Base-by-base conservation (phyloP, 2,113 vertebrate species). In the Lamprotornis superbus region DNA sequence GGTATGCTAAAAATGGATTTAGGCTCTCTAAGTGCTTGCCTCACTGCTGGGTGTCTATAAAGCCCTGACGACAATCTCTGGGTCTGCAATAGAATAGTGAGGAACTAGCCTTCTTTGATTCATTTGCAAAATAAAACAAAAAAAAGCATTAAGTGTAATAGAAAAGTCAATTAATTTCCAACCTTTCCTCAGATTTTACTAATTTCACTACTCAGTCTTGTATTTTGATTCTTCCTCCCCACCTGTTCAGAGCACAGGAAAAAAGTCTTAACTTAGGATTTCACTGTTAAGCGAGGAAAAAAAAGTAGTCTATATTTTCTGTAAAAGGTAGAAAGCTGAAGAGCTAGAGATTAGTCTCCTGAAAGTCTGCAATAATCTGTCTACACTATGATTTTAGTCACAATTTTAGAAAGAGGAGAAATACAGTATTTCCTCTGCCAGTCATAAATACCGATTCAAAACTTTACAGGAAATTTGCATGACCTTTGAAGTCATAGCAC, bases 1-100 rank as follows among this genome's bases (percentile, higher is more conserved):
- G 76, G 57, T 91, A 95, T 95, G 93, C 63, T 76, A 80, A 77
- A 93, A 86, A 96, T 25, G 90, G 93, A 83, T 74, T 96, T 93
- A 94, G 73, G 44, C 49, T 86, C 71, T 39, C 5, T 19, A 90
- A 94, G 55, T 70, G 44, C 44, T 64, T 10, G 40, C 44, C 59
- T 52, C 90, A 49, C 95, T 88, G 92, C 83, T 96, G 90, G 85
- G 79, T 81, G 85, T 73, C 79, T 75, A 39, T 33, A 86, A 94
- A 93, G 15, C 27, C 65, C 55, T 53, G 27, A 83, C 40, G 42
- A 23, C 35, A 76, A 55, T 68, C 83, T 12, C 28, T 15, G 28
- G 40, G 53, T 82, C 37, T 89, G 77, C 77, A 91, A 79, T 14
- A 42, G 82, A 31, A 13, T 10, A 57, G 18, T 21, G n/a, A 95